These are phyloP conservation scores for Chelon labrosus DNA, from an alignment of 2,797 vertebrate genomes.

Conservation along the genomic window DNA sequence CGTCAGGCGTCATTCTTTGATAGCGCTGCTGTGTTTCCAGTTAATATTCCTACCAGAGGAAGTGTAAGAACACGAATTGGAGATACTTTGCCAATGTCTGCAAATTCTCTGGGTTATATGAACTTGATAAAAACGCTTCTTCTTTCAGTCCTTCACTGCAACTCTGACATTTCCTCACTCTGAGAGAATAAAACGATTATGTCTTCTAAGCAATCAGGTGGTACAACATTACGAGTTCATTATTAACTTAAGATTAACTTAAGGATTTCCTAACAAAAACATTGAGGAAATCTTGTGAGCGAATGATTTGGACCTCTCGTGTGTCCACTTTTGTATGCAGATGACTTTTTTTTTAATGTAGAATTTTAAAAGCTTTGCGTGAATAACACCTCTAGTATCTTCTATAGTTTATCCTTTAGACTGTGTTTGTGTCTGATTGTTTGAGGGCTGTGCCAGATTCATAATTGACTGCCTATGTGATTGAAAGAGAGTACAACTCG, in stretches of 20 bases:
- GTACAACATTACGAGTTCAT: too few species aligned
- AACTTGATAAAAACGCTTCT: background rate
- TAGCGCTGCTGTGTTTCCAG: background rate
- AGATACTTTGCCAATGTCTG: background rate
- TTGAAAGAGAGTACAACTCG: constrained; percentile 16
- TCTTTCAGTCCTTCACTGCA: background rate
- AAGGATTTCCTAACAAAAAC: background rate
- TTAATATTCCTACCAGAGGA: background rate
- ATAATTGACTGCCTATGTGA: constrained; percentile 26
- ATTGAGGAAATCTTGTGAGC: background rate
- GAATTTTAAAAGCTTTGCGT: background rate
- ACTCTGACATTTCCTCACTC: background rate
- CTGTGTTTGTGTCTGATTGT: constrained; percentile 15
- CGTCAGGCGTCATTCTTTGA: too few species aligned
- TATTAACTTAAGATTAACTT: too few species aligned
- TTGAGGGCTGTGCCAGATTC: constrained; percentile 23
- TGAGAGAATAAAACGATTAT: background rate
- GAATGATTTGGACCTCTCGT: background rate
- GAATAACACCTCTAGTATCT: background rate
- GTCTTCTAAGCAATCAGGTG: too few species aligned
- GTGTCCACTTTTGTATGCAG: background rate
- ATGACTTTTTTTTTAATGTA: background rate
- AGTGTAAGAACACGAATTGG: background rate
- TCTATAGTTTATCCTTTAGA: background rate
- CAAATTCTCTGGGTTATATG: background rate